A percentile compares a stretch with the other conserved stretches of the same genome.
These are phyloP conservation scores for Corythoichthys intestinalis DNA, from an alignment of 2,113 vertebrate species.

Conservation along the genomic window DNA sequence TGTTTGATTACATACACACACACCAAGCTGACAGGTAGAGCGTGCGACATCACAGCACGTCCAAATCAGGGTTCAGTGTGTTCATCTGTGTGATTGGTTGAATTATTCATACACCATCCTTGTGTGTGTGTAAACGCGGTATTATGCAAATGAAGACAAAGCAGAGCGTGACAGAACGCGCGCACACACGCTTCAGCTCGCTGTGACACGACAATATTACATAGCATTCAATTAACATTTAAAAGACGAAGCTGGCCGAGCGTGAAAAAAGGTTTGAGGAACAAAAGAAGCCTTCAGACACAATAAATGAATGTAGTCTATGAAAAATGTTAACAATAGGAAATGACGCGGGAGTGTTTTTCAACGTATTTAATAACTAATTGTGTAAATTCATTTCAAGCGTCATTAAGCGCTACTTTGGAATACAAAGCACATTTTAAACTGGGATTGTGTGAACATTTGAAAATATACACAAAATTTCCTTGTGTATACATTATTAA, in stretches of 20 bases:
- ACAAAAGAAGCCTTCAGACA: neutral
- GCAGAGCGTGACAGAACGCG: neutral
- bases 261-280: neutral
- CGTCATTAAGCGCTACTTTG: neutral
- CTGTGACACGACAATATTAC: neutral
- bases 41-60: conserved; percentile 56
- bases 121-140: conserved; percentile 28
- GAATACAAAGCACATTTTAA: neutral
- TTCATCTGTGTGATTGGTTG: conserved; percentile 66
- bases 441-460: neutral
- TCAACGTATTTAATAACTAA: neutral
- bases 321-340: neutral
- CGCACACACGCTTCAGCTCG: neutral
- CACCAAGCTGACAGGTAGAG: conserved; percentile 44
- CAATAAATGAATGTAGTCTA: neutral
- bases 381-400: neutral
- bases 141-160: conserved; percentile 43
- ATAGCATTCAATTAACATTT: conserved; percentile 35
- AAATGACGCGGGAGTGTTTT: neutral
- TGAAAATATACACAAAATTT: too few relatives aligned
- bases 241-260: conserved; percentile 1
- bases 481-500: too few relatives aligned
- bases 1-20: conserved; percentile 23
- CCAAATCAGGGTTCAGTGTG: conserved; percentile 58
- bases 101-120: conserved; percentile 61